phyloP scores from a whole-genome alignment of 2,797 vertebrate species.

The Enoplosus armatus region DNA sequence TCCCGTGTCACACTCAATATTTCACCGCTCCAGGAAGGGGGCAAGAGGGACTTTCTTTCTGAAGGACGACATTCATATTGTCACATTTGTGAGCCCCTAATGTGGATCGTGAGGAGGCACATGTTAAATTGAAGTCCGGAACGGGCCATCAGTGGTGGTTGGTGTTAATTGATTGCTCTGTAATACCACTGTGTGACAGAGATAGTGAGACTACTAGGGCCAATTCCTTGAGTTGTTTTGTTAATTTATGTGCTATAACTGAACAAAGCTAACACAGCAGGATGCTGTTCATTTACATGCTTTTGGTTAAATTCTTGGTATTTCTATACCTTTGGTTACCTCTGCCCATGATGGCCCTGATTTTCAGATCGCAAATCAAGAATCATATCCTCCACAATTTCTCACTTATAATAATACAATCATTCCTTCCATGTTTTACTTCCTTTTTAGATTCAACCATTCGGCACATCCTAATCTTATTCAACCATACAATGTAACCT shows the following conservation, averaged over 20 bases:
- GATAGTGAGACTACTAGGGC: conserved; percentile 36
- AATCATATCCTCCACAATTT: neutral
- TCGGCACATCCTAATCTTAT: neutral
- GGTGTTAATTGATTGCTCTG: conserved; percentile 75
- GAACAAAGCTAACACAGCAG: neutral
- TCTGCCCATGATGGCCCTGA: neutral
- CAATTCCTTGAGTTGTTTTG: conserved; percentile 4
- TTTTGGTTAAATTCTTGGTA: neutral
- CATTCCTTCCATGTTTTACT: neutral
- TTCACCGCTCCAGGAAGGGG: conserved; percentile 79
- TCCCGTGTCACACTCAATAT: conserved; percentile 89
- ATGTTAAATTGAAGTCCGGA: conserved; percentile 80
- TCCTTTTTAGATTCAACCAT: neutral
- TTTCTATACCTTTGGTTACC: neutral
- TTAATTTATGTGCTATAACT: neutral
- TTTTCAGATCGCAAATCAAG: neutral
- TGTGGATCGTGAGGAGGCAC: conserved; percentile 69
- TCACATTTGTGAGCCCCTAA: conserved; percentile 79
- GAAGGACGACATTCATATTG: conserved; percentile 83
- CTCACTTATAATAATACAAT: neutral
- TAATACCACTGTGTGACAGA: conserved; percentile 52
- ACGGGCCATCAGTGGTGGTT: conserved; percentile 62
- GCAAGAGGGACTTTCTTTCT: conserved; percentile 75
- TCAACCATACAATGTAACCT: neutral
- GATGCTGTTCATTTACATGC: neutral